These are phyloP conservation scores for Meiosimyza platycephala DNA, from an alignment of 2,888 invertebrate species.

Conservation along the genomic window DNA sequence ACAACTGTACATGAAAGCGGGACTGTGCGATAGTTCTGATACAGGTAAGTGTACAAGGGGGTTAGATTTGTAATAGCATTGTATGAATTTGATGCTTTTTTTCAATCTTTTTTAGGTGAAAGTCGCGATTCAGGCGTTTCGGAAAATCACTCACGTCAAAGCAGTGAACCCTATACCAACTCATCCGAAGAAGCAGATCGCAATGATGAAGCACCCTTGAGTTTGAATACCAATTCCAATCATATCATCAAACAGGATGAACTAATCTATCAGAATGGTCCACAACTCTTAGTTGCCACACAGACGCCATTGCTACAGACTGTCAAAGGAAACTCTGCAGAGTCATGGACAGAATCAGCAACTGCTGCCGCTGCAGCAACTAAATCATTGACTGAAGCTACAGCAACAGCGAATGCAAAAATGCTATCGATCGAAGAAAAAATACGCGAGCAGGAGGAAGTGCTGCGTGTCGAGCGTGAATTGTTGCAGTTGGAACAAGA, in stretches of 20 bases:
- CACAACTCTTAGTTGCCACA: constrained; percentile 51
- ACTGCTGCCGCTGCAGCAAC: constrained; percentile 62
- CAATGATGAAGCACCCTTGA: constrained; percentile 69
- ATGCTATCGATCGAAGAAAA: constrained; percentile 75
- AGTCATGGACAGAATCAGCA: constrained; percentile 62
- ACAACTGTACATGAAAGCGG: constrained; percentile 78
- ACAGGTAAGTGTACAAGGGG: constrained; percentile 64
- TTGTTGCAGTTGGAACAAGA: constrained; percentile 81
- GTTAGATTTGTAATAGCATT: neutral
- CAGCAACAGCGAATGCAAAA: constrained; percentile 67
- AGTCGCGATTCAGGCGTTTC: constrained; percentile 84
- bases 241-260: constrained; percentile 44
- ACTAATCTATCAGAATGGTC: constrained; percentile 58
- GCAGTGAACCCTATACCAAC: constrained; percentile 82
- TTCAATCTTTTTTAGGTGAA: constrained; percentile 67
- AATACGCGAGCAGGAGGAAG: constrained; percentile 78
- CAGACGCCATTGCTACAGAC: constrained; percentile 59
- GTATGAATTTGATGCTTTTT: constrained; percentile 44
- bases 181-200: constrained; percentile 80
- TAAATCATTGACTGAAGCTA: constrained; percentile 67
- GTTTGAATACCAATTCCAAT: constrained; percentile 40
- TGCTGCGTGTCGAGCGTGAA: constrained; percentile 82
- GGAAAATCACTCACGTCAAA: constrained; percentile 81
- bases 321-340: constrained; percentile 60
- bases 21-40: constrained; percentile 76